Base-by-base conservation (phyloP, 1,140 invertebrate genomes). In the Eurytemora carolleeae region DNA sequence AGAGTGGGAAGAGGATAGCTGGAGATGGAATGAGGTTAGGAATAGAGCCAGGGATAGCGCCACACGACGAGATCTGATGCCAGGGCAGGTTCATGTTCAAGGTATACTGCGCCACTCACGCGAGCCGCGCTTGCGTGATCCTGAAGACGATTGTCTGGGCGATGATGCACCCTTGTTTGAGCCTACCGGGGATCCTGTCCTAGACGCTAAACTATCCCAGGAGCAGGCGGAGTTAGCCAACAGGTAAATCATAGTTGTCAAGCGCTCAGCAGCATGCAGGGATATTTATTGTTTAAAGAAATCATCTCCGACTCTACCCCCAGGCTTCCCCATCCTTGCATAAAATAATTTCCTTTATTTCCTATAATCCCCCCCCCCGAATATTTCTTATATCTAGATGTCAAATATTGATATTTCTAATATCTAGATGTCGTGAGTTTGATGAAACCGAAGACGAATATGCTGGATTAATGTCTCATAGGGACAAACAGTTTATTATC, bases 401-500 rank as follows among this genome's bases (percentile, higher is more conserved):
- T n/a, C n/a, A n/a, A n/a, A n/a, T n/a, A n/a, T n/a, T n/a, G n/a
- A n/a, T n/a, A n/a, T n/a, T n/a, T n/a, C n/a, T n/a, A n/a, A n/a
- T n/a, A n/a, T n/a, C n/a, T n/a, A n/a, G n/a, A n/a, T n/a, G n/a
- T n/a, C n/a, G n/a, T n/a, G n/a, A n/a, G n/a, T n/a, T n/a, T n/a
- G 1, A 59, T 53, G 20, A 20, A 1, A 21, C 22, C 19, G 53
- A 56, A 22, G 75, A 76, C 68, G 71, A 71, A 55, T 75, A 74
- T 67, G 71, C 71, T 53, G 73, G 73, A 15, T 63, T 76, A 25
- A 76, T 77, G 75, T 74, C 73, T 16, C 68, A 74, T 67, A 68
- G 66, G 63, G 75, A 77, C 61, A 76, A 75, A 63, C 72, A 76
- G 57, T 76, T 75, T 75, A 69, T 77, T 16, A 71, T 74, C 22